Base-by-base conservation (phyloP, 2,797 vertebrate genomes). In the Phrynocephalus guinanensis region DNA sequence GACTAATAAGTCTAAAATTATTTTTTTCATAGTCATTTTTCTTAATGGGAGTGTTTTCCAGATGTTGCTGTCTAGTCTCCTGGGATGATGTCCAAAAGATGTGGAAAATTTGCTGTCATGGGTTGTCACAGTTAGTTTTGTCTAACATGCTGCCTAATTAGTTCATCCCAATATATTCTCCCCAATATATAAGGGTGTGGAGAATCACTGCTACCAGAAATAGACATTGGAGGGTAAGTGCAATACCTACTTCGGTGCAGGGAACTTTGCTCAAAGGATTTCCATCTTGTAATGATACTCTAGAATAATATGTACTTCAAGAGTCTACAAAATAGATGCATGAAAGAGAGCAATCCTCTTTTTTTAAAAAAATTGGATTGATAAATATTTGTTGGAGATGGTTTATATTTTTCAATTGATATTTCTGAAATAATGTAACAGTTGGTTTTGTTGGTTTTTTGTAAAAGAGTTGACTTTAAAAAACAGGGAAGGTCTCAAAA, bases 61-160 rank as follows among this genome's bases (percentile, higher is more conserved):
- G 96, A 96, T 97, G 96, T 97, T 97, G 93, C 92, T 87, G 95
- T 93, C 96, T 95, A 93, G 96, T 95, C 94, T 86, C 94, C 95
- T 81, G 93, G 96, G 96, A 93, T 82, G 79, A 79, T 80, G 93
- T 96, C 97, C 97, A 97, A 86, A 44, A 92, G 87, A 89, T 95
- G 95, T 96, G 97, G 96, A 97, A 97, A 97, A 91, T 94, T 95
- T 96, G 95, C 94, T 96, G 95, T 96, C 95, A 97, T 95, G 93
- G 94, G 91, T 90, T 95, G 95, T 95, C 95, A 95, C 67, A 95
- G 95, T 95, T 79, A 50, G 93, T 85, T 95, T 89, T 95, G 94
- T 94, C 94, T 96, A 95, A 96, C 93, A 89, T 95, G 94, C 93
- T 89, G 90, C 88, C 92, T 95, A 93, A 96, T 94, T 95, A 95